Evolutionary conservation across 2,888 invertebrate genomes (phyloP), one percentile per base, ranked within the genome.

Genomic region (Frankliniella fusca): DNA sequence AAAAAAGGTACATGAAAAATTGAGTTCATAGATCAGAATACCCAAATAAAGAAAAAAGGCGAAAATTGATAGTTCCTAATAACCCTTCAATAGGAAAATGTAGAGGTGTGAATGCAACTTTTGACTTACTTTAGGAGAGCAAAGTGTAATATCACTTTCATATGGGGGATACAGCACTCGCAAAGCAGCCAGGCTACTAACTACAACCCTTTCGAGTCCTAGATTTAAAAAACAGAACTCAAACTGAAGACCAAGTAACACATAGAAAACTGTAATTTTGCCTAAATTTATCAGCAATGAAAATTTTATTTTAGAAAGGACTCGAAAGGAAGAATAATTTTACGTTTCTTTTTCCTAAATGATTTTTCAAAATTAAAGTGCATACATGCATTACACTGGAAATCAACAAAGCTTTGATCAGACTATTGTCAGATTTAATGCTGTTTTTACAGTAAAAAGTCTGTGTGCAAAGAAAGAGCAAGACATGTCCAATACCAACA

Each of bases 371-470:
- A 76, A 3, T 27, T 27, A 76, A 76, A 76, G 70, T 76, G 70
- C 70, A 76, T 10, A 12, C 70, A 76, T 76, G 70, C 70, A 76
- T 76, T 76, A 76, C 70, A 76, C 70, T 76, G 70, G 27, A 76
- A 76, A 76, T 76, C 70, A 76, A 76, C 3, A 76, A 76, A 76
- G 70, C 70, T 76, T 76, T 76, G 70, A 27, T 76, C 70, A 76
- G 23, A 76, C 70, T 76, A 76, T 76, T 76, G 12, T 76, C 27
- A 76, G 70, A 27, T 76, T 23, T 76, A 27, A 76, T 76, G 70
- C 70, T 27, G 10, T 27, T 76, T 76, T 10, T 27, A 76, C 70
- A 76, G 23, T 23, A 76, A 76, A 76, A 27, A 76, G 70, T 76
- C 70, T 76, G 70, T 76, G 70, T 27, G 27, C 70, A 76, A n/a